Evolutionary conservation across 2,797 vertebrate species (phyloP).

Genomic region (Chromis chromis): DNA sequence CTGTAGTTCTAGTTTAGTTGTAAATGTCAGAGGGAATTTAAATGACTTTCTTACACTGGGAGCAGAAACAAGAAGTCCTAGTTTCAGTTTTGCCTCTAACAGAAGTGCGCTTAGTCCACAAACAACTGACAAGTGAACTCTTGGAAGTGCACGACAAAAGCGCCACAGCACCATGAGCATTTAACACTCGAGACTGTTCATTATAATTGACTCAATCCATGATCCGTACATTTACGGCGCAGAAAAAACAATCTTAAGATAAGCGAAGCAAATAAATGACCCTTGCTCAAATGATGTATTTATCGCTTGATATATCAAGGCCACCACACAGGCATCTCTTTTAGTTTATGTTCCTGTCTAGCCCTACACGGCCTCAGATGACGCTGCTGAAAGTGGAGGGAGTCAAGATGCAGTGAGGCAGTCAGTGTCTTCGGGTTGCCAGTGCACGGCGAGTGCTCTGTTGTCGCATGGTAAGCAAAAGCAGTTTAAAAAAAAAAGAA

Average conservation of each 20-base stretch:
- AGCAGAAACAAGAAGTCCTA: neutral
- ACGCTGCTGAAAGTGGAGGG: slow-evolving; percentile 17
- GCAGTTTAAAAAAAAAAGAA: slow-evolving; percentile 1
- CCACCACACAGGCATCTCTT: slow-evolving; percentile 39
- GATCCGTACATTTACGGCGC: slow-evolving; percentile 36
- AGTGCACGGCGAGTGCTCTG: neutral
- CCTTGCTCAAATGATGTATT: slow-evolving; percentile 48
- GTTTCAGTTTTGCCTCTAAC: neutral
- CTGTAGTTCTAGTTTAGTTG: neutral
- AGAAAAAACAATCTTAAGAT: slow-evolving; percentile 33
- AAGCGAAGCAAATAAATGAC: slow-evolving; percentile 47
- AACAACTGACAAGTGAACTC: slow-evolving; percentile 22
- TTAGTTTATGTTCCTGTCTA: slow-evolving; percentile 58
- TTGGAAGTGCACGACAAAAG: slow-evolving; percentile 2
- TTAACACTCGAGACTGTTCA: slow-evolving; percentile 25
- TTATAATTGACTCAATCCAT: slow-evolving; percentile 35
- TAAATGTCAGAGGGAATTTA: slow-evolving; percentile 10
- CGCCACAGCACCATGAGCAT: slow-evolving; percentile 3
- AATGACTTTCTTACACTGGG: neutral
- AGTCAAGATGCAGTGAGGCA: slow-evolving; percentile 22
- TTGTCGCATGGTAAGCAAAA: slow-evolving; percentile 24
- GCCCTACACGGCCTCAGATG: slow-evolving; percentile 15
- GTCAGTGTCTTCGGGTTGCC: slow-evolving; percentile 16
- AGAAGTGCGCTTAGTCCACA: slow-evolving; percentile 5
- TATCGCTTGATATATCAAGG: slow-evolving; percentile 52